phyloP scores from a whole-genome alignment of 2,797 vertebrate species.

The Gymnoscopelus braueri region DNA sequence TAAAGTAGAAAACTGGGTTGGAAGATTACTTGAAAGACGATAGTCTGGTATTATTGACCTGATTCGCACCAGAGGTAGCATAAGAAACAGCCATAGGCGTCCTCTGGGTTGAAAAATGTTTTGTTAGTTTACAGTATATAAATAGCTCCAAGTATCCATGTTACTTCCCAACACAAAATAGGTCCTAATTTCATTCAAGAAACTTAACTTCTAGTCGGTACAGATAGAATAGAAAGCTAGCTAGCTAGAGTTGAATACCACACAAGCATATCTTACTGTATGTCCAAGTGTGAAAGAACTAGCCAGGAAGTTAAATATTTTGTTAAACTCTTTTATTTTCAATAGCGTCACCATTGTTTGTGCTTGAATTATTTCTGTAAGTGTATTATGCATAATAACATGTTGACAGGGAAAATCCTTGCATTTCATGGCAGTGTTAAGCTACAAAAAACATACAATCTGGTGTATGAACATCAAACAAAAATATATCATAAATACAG shows the following conservation, averaged over 20 bases:
- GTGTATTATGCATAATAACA: neutral
- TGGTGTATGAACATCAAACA: constrained; percentile 54
- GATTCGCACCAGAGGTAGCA: too few species aligned
- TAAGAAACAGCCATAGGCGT: too few species aligned
- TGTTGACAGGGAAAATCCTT: neutral
- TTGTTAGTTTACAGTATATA: too few species aligned
- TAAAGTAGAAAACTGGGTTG: too few species aligned
- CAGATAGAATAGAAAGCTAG: neutral
- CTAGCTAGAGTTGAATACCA: too few species aligned
- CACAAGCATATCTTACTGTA: neutral
- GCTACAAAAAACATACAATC: constrained; percentile 71
- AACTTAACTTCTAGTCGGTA: too few species aligned
- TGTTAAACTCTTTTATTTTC: neutral
- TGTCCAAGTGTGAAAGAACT: neutral
- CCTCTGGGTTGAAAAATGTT: too few species aligned
- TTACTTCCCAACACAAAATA: too few species aligned
- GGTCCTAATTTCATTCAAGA: too few species aligned
- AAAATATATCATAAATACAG: constrained; percentile 51
- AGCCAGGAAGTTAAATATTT: neutral
- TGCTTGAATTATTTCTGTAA: neutral
- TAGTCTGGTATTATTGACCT: too few species aligned
- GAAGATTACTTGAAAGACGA: too few species aligned
- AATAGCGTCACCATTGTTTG: neutral
- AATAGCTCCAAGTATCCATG: too few species aligned
- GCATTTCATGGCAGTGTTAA: constrained; percentile 80